phyloP scores from a whole-genome alignment of 2,113 vertebrate species.

The Salvator merianae region DNA sequence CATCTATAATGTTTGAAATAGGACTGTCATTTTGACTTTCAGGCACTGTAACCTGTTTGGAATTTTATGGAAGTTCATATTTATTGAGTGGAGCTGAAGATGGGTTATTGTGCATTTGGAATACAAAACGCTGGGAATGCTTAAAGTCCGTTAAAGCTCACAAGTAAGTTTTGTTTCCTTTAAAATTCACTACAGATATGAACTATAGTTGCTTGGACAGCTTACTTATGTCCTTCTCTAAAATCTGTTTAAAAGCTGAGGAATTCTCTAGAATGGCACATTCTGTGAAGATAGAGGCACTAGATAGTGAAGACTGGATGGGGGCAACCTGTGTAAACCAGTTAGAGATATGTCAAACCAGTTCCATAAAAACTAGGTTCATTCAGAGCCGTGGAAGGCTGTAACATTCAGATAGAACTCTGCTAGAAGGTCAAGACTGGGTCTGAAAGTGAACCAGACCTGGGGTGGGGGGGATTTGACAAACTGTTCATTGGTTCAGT shows the following conservation, averaged over 20 bases:
- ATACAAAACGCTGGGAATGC: constrained; percentile 94
- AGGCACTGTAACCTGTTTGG: constrained; percentile 92
- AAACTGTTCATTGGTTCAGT: too few relatives aligned
- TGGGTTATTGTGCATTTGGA: constrained; percentile 93
- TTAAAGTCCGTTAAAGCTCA: constrained; percentile 94
- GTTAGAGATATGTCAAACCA: too few relatives aligned
- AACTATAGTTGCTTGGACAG: rapidly evolving
- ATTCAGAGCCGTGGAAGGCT: too few relatives aligned
- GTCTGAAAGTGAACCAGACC: too few relatives aligned
- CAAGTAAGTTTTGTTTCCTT: constrained; percentile 77
- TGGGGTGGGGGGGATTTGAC: too few relatives aligned
- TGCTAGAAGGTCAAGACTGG: too few relatives aligned
- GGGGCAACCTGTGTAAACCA: background rate
- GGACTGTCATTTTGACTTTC: constrained; percentile 9
- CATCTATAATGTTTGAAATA: background rate
- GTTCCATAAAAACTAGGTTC: too few relatives aligned
- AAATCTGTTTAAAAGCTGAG: background rate
- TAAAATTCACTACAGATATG: background rate
- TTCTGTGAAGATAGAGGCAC: background rate
- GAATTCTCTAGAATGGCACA: background rate
- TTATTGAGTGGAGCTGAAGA: constrained; percentile 94
- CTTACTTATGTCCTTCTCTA: background rate
- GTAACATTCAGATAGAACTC: too few relatives aligned
- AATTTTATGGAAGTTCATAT: constrained; percentile 88
- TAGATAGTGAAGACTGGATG: background rate